Conservation (phyloP, 2,888 invertebrate species). For the Allolobophora icterica region DNA sequence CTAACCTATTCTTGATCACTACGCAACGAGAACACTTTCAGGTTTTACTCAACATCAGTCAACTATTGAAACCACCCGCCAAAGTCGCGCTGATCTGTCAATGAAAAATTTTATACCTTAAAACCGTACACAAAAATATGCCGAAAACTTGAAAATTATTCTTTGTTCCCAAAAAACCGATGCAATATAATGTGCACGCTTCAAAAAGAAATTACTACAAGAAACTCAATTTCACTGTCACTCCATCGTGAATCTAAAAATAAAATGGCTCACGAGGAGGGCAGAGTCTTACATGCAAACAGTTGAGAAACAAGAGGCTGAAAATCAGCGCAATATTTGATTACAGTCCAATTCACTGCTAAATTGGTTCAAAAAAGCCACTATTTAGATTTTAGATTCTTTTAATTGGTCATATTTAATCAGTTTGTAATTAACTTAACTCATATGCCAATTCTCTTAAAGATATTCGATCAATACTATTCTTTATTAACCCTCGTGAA, state of each 20-base stretch:
- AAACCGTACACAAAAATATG: neutral
- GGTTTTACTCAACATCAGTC: neutral
- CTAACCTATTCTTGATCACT: neutral
- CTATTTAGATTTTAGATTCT: too few relatives aligned
- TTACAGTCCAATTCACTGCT: too few relatives aligned
- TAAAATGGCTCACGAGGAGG: constrained; percentile 11
- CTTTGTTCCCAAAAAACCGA: neutral
- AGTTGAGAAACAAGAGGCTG: neutral
- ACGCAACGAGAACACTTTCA: neutral
- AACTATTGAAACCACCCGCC: neutral
- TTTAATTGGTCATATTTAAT: too few relatives aligned
- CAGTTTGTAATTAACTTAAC: too few relatives aligned
- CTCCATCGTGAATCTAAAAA: neutral
- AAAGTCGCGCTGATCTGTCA: neutral
- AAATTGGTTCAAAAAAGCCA: too few relatives aligned
- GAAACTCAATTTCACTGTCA: neutral
- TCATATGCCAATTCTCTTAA: too few relatives aligned
- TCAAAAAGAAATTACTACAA: neutral
- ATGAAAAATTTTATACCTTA: neutral
- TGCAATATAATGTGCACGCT: neutral
- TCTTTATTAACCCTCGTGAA: too few relatives aligned
- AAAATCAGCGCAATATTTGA: neutral
- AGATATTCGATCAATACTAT: too few relatives aligned
- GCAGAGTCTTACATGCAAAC: neutral
- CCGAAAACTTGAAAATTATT: neutral